Percentiles rank a stretch among this genome's conserved stretches.
phyloP scores from a whole-genome alignment of 2,888 invertebrate species.

The Mellilla xanthometata region DNA sequence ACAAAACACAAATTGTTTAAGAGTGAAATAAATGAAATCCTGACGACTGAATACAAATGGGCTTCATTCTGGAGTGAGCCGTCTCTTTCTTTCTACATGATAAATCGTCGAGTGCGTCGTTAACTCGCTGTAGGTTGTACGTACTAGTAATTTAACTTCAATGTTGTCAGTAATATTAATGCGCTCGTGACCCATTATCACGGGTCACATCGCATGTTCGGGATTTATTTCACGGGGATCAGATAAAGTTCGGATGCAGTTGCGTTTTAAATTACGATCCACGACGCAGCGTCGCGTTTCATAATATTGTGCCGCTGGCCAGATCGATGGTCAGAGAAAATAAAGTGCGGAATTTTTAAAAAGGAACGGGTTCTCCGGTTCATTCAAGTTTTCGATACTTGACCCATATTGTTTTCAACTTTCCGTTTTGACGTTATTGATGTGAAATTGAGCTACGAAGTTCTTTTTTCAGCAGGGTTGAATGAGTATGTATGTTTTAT shows the following conservation, averaged over 20 bases:
- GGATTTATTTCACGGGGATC: constrained; percentile 66
- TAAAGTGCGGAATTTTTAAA: constrained; percentile 41
- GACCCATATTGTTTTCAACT: not conserved
- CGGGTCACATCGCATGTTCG: constrained; percentile 66
- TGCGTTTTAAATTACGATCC: constrained; percentile 56
- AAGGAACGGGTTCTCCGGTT: constrained; percentile 35
- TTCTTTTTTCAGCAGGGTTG: not conserved
- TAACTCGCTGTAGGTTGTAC: constrained; percentile 52
- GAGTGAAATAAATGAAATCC: constrained; percentile 68
- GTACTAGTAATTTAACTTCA: constrained; percentile 70
- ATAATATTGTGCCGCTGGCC: constrained; percentile 66
- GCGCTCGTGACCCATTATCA: constrained; percentile 74
- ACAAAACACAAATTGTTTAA: constrained; percentile 71
- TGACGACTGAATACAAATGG: constrained; percentile 70
- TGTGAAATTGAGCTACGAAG: too few relatives aligned
- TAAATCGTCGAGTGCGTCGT: constrained; percentile 73
- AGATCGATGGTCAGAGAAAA: constrained; percentile 35
- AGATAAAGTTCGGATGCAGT: constrained; percentile 64
- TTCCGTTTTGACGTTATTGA: not conserved
- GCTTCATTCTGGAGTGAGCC: constrained; percentile 68
- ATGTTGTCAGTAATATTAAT: constrained; percentile 78
- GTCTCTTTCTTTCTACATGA: constrained; percentile 65
- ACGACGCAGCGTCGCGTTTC: constrained; percentile 58
- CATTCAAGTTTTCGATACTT: not conserved
- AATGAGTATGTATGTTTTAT: too few relatives aligned